These are phyloP conservation scores for Temnothorax ravouxi DNA, from an alignment of 2,888 invertebrate genomes.

Conservation along the genomic window DNA sequence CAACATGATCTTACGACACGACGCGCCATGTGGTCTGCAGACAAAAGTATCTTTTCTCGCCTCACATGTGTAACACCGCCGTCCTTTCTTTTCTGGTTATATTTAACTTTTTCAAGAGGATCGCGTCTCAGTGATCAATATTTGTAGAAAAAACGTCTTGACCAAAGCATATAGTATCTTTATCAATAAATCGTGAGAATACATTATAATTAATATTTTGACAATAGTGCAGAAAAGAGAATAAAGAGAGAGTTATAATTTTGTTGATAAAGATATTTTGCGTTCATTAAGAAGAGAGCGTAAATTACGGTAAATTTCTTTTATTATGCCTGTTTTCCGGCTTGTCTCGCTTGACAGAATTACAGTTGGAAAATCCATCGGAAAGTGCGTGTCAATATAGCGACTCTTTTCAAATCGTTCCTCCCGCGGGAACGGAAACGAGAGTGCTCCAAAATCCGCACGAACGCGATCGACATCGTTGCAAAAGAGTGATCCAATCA, in stretches of 20 bases:
- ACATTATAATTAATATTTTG: background rate
- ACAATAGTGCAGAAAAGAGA: background rate
- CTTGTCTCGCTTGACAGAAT: constrained; percentile 34
- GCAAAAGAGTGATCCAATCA: constrained; percentile 11
- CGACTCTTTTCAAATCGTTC: constrained; percentile 17
- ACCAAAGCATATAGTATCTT: background rate
- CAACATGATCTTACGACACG: constrained; percentile 4
- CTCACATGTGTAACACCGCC: background rate
- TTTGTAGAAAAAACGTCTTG: background rate
- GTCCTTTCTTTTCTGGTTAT: constrained; percentile 8
- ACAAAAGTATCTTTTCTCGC: background rate
- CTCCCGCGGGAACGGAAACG: constrained; percentile 31
- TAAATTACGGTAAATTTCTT: constrained; percentile 14
- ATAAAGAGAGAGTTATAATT: background rate
- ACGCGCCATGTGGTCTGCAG: constrained; percentile 27
- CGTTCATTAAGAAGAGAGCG: constrained; percentile 32
- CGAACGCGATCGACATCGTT: background rate
- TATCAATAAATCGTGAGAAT: background rate
- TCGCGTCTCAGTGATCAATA: background rate
- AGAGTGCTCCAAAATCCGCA: constrained; percentile 36
- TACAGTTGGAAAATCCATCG: constrained; percentile 54
- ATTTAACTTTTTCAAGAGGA: background rate
- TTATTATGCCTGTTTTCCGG: constrained; percentile 30
- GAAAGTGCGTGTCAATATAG: constrained; percentile 54
- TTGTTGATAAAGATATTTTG: background rate